A percentile compares a stretch with the other conserved stretches of the same genome.
Conservation (phyloP, 1,140 invertebrate genomes). For the Drosophila azteca region DNA sequence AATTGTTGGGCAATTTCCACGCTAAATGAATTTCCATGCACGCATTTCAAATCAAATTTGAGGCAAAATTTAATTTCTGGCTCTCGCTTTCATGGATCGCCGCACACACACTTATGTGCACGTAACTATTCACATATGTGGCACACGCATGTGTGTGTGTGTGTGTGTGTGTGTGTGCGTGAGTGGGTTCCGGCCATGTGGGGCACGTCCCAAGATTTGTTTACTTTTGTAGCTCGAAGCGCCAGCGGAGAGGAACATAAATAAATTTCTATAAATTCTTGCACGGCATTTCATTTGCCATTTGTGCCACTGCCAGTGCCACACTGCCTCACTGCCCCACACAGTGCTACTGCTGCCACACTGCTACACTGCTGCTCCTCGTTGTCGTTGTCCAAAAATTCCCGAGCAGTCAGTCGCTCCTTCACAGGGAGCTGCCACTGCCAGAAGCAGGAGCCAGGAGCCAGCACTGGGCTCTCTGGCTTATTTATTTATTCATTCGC, state of each 20-base stretch:
- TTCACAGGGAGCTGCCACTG: slow-evolving; percentile 6
- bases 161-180: slow-evolving; percentile 24
- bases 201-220: slow-evolving; percentile 74
- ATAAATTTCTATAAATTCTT: slow-evolving; percentile 82
- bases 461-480: slow-evolving; percentile 51
- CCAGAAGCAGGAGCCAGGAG: slow-evolving; percentile 26
- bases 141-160: too few relatives aligned
- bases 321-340: too few relatives aligned
- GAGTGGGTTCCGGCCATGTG: slow-evolving; percentile 48
- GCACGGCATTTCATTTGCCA: slow-evolving; percentile 78
- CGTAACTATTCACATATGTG: not conserved
- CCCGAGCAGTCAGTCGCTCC: slow-evolving; percentile 65
- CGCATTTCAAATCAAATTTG: slow-evolving; percentile 78
- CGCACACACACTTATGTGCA: slow-evolving; percentile 25
- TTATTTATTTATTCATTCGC: slow-evolving; percentile 81
- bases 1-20: slow-evolving; percentile 64
- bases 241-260: slow-evolving; percentile 44
- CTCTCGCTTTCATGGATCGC: slow-evolving; percentile 66
- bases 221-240: slow-evolving; percentile 71
- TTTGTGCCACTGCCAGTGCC: slow-evolving; percentile 10
- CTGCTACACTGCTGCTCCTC: slow-evolving; percentile 1
- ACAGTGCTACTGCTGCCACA: too few relatives aligned
- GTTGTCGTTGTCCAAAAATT: slow-evolving; percentile 68
- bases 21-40: slow-evolving; percentile 76
- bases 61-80: slow-evolving; percentile 73